phyloP scores from a whole-genome alignment of 2,888 invertebrate genomes.

The Hemaris fuciformis region DNA sequence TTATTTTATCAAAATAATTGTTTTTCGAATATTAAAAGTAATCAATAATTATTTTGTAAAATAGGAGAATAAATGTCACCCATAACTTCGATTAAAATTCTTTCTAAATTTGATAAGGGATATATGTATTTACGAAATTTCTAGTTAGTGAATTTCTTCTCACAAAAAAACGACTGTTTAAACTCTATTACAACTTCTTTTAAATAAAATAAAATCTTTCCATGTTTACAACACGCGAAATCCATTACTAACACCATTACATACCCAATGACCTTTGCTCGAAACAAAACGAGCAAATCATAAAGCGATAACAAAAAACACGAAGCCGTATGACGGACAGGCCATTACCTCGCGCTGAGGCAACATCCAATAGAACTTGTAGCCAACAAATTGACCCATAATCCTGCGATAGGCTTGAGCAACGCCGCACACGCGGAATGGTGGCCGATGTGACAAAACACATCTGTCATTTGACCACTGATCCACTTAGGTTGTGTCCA shows the following conservation, averaged over 20 bases:
- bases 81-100: too few relatives aligned
- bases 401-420: conserved; percentile 40
- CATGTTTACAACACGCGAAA: neutral
- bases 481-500: conserved; percentile 45
- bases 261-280: neutral
- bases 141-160: too few relatives aligned
- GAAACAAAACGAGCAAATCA: neutral
- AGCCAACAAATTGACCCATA: conserved; percentile 43
- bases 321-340: neutral
- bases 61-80: too few relatives aligned
- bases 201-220: too few relatives aligned
- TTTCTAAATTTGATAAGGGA: too few relatives aligned
- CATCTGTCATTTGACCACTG: conserved; percentile 63
- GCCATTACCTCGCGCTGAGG: neutral
- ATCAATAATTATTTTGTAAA: too few relatives aligned
- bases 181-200: too few relatives aligned
- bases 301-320: neutral
- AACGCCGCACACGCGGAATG: conserved; percentile 34
- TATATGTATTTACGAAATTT: too few relatives aligned
- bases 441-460: conserved; percentile 58
- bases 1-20: too few relatives aligned
- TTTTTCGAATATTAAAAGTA: too few relatives aligned
- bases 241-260: neutral
- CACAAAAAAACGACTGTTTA: too few relatives aligned
- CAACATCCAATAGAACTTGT: conserved; percentile 19